Base-by-base conservation (phyloP, 2,888 invertebrate genomes). In the Laothoe populi region DNA sequence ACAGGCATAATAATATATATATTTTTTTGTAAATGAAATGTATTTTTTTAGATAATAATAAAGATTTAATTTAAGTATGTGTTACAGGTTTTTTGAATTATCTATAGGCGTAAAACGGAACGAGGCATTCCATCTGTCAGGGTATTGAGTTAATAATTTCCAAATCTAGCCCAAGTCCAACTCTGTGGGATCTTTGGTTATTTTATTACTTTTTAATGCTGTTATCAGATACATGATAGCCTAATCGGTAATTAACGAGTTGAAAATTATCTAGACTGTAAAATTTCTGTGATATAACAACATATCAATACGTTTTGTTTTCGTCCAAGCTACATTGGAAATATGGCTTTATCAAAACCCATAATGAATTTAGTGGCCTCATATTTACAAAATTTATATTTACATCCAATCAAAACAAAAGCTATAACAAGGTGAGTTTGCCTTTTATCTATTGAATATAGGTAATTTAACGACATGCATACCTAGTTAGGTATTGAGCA, bases 371-470 rank as follows among this genome's bases (percentile, higher is more conserved):
- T 96, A 60, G 76, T 96, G 38, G 94, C 95, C 59, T 94, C 94
- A 45, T 97, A 97, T 87, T 94, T 97, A 77, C 95, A 95, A 73
- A 96, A 96, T 79, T 90, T 97, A 58, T 96, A 96, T 80, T 94
- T 94, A 66, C 94, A 95, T 86, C 97, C 97, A 0, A 92, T 97
- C 61, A 95, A 94, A 80, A 97, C 97, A 0, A 96, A 96, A 92
- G 95, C 96, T 42, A 87, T 97, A 60, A 96, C 96, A 64, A 96
- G 96, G 97, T 97, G 93, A 92, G 87, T 63, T 61, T 44, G 26
- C 44, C 59, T 58, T 62, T 66, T 61, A n/a, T 26, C 8, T 60
- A 19, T 60, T 46, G 8, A 3, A 45, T n/a, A 46, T 45, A 19
- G 31, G 21, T 40, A 24, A 23, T 49, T 23, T 24, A 13, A 8